Evolutionary conservation across 1,140 invertebrate species (phyloP).

Genomic region (Drosophila neocordata): DNA sequence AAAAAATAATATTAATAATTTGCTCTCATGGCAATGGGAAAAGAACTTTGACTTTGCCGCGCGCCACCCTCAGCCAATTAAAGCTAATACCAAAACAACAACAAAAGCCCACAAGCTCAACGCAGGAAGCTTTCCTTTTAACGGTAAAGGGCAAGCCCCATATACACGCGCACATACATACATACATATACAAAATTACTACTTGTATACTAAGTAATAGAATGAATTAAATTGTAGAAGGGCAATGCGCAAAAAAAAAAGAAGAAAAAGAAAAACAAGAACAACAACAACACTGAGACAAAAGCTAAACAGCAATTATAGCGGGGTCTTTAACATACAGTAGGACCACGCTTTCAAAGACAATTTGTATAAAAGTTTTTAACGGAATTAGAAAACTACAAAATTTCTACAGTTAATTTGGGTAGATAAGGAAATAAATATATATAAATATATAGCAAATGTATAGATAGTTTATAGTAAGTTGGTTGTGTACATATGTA

Average conservation of each 20-base stretch:
- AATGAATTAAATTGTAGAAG: slow-evolving; percentile 19
- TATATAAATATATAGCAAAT: no score
- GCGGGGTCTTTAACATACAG: background rate
- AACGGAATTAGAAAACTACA: no score
- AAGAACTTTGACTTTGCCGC: slow-evolving; percentile 34
- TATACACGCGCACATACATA: background rate
- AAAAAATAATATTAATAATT: no score
- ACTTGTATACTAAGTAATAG: background rate
- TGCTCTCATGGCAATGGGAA: slow-evolving; percentile 5
- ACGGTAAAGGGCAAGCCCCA: slow-evolving; percentile 25
- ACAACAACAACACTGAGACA: slow-evolving; percentile 5
- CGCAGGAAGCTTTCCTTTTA: slow-evolving; percentile 7
- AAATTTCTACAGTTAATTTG: no score
- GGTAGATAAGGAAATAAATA: no score
- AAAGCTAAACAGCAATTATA: slow-evolving; percentile 4
- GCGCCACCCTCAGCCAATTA: slow-evolving; percentile 1
- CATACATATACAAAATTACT: background rate
- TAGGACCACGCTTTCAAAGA: background rate
- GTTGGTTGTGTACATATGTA: no score
- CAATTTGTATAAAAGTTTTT: no score
- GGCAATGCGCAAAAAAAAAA: slow-evolving; percentile 38
- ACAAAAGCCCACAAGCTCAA: slow-evolving; percentile 4
- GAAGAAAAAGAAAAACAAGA: background rate
- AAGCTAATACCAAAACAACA: slow-evolving; percentile 1
- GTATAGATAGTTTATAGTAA: no score